A percentile compares a stretch with the other conserved stretches of the same genome.
Conservation (phyloP, 2,797 vertebrate species). For the Heterohyrax brucei region DNA sequence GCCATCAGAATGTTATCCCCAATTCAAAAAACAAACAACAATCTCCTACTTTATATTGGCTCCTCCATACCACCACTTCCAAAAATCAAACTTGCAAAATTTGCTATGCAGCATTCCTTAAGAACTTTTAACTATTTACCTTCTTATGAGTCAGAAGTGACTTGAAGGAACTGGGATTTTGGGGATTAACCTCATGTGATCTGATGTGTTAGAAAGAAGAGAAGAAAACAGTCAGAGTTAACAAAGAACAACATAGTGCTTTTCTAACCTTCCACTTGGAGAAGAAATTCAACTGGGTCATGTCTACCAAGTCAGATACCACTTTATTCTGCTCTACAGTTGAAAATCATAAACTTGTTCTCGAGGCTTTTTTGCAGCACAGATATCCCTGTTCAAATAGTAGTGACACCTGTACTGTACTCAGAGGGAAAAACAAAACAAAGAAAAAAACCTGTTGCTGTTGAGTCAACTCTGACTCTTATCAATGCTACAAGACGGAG, state of each 20-base stretch:
- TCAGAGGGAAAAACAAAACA: background rate
- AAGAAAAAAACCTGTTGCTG: too few species aligned
- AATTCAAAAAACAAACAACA: background rate
- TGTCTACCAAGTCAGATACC: background rate
- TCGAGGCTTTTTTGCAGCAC: background rate
- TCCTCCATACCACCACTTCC: background rate
- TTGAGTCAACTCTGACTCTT: too few species aligned
- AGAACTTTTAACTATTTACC: conserved; percentile 14
- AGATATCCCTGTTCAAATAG: conserved; percentile 7
- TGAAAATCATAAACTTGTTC: conserved; percentile 46
- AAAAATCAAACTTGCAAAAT: background rate
- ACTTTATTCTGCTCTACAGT: background rate
- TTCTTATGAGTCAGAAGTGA: background rate
- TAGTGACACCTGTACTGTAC: background rate
- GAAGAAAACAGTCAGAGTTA: background rate
- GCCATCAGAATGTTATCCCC: background rate
- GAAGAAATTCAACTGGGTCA: conserved; percentile 23
- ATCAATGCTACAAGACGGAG: too few species aligned
- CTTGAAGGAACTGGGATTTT: too few species aligned
- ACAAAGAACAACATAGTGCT: background rate
- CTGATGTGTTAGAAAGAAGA: background rate
- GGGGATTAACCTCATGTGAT: too few species aligned
- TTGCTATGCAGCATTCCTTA: background rate
- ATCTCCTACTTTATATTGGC: background rate
- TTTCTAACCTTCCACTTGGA: background rate